Evolutionary conservation across 2,888 invertebrate species (phyloP).

Genomic region (Protodeltote pygarga): DNA sequence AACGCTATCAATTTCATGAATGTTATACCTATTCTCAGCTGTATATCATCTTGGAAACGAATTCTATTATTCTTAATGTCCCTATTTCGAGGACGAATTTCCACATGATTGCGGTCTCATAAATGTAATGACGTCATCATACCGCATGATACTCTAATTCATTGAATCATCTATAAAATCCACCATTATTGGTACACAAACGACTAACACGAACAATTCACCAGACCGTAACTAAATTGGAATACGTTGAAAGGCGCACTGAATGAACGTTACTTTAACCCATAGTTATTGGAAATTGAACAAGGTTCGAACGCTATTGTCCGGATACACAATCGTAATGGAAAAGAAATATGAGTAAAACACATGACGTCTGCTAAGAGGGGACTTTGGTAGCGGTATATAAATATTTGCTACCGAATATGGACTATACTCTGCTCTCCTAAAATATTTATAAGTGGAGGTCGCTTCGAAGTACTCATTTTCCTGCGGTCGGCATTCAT

Average conservation of each 20-base stretch:
- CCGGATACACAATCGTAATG: slow-evolving; percentile 52
- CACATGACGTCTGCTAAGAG: slow-evolving; percentile 14
- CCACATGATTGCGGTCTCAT: slow-evolving; percentile 6
- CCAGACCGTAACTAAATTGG: slow-evolving; percentile 40
- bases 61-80: not conserved
- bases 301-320: slow-evolving; percentile 51
- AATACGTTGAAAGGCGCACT: slow-evolving; percentile 35
- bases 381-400: slow-evolving; percentile 3
- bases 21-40: not conserved
- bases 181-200: slow-evolving; percentile 37
- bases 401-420: slow-evolving; percentile 12
- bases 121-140: slow-evolving; percentile 25
- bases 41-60: not conserved
- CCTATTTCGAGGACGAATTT: slow-evolving; percentile 9
- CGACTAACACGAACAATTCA: slow-evolving; percentile 34
- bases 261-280: slow-evolving; percentile 43
- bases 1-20: too few species aligned
- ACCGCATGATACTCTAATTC: slow-evolving; percentile 24
- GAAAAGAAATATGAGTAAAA: slow-evolving; percentile 45
- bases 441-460: slow-evolving; percentile 2
- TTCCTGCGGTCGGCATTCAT: too few species aligned
- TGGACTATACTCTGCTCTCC: slow-evolving; percentile 1
- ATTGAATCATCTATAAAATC: slow-evolving; percentile 32
- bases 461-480: too few species aligned
- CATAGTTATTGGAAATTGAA: slow-evolving; percentile 52